Percentiles rank a stretch among this genome's conserved stretches.
Conservation (phyloP, 1,140 invertebrate species). For the Hycleus cichorii region DNA sequence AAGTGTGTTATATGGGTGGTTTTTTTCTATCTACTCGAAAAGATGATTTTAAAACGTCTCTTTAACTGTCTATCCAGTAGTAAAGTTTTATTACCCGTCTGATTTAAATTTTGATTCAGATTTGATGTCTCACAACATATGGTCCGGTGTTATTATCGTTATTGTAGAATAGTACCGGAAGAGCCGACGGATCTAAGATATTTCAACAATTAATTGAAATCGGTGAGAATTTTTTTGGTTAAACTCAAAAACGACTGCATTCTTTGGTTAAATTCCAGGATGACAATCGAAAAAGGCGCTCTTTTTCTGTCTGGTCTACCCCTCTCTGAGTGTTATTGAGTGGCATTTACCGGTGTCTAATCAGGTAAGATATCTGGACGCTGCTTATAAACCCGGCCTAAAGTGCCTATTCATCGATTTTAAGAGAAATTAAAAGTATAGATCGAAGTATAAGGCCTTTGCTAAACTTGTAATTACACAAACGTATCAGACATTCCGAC, state of each 20-base stretch:
- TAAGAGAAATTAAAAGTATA: slow-evolving; percentile 35
- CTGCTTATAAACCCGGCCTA: slow-evolving; percentile 15
- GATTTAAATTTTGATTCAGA: slow-evolving; percentile 17
- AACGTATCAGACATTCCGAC: slow-evolving; percentile 11
- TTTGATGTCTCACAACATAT: slow-evolving; percentile 4
- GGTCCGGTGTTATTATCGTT: too few relatives aligned
- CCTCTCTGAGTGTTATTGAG: slow-evolving; percentile 21
- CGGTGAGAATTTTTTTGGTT: too few relatives aligned
- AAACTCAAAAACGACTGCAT: background rate
- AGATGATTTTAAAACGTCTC: slow-evolving; percentile 12
- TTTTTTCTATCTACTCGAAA: slow-evolving; percentile 14
- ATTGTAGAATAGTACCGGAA: too few relatives aligned
- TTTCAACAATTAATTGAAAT: too few relatives aligned
- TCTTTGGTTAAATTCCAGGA: slow-evolving; percentile 26
- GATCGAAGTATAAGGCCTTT: slow-evolving; percentile 17
- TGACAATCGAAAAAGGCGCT: slow-evolving; percentile 31
- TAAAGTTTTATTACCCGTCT: slow-evolving; percentile 19
- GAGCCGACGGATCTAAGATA: too few relatives aligned
- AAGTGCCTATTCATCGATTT: slow-evolving; percentile 39
- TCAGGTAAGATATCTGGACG: slow-evolving; percentile 30
- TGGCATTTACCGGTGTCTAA: slow-evolving; percentile 28
- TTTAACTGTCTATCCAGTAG: slow-evolving; percentile 23
- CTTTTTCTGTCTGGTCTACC: too few relatives aligned
- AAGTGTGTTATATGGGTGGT: slow-evolving; percentile 26
- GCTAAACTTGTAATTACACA: slow-evolving; percentile 31